Conservation (phyloP, 2,113 vertebrate genomes). For the Macroglossus sobrinus region DNA sequence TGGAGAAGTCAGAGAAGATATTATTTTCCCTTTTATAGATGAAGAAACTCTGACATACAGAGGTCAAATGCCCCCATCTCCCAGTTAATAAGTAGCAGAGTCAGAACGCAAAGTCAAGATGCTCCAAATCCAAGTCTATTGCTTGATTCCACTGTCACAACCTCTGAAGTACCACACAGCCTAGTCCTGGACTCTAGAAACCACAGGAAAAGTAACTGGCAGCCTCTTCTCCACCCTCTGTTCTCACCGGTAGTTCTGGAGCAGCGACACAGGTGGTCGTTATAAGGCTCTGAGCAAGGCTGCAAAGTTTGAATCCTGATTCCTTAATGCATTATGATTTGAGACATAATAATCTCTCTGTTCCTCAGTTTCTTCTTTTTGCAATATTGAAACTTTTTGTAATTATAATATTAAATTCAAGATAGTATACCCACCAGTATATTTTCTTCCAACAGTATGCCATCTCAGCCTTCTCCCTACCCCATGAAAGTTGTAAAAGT, state of each 20-base stretch:
- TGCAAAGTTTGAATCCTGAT: not conserved
- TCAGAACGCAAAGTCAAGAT: not conserved
- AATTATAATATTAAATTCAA: not conserved
- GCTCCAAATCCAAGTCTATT: not conserved
- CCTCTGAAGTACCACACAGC: not conserved
- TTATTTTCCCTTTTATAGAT: not conserved
- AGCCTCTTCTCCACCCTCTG: not conserved
- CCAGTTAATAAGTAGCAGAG: not conserved
- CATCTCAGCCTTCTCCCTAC: no score
- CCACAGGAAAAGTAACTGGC: not conserved
- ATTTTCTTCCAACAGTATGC: not conserved
- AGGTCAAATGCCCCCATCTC: not conserved
- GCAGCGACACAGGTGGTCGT: no score
- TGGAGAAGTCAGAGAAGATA: not conserved
- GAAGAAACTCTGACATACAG: not conserved
- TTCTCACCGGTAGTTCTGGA: not conserved
- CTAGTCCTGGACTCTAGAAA: not conserved
- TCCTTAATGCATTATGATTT: not conserved
- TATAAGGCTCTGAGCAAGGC: not conserved
- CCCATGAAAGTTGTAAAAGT: not conserved
- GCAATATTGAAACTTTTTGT: not conserved
- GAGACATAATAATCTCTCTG: not conserved
- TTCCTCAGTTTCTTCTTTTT: not conserved
- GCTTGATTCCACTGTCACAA: not conserved
- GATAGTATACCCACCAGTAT: not conserved